These are phyloP conservation scores for Episyrphus balteatus DNA, from an alignment of 1,140 invertebrate genomes.

Conservation along the genomic window DNA sequence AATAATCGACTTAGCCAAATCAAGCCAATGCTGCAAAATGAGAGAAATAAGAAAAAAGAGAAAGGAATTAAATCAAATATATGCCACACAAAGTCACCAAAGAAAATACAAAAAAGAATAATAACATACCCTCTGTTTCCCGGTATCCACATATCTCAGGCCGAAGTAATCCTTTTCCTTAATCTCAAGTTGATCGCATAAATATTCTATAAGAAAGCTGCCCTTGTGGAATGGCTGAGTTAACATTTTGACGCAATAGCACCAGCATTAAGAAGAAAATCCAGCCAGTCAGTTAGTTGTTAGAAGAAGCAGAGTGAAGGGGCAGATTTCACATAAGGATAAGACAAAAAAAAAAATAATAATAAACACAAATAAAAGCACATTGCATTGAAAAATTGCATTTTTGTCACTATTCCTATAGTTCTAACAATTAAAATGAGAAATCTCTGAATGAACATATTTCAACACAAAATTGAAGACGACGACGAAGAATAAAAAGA, in stretches of 20 bases:
- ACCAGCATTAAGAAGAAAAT: background rate
- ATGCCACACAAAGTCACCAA: conserved; percentile 49
- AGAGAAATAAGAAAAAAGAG: background rate
- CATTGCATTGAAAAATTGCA: no score
- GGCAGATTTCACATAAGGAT: no score
- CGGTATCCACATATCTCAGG: conserved; percentile 82
- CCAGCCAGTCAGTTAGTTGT: background rate
- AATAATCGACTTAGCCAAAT: conserved; percentile 81
- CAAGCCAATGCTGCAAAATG: conserved; percentile 82
- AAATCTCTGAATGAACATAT: background rate
- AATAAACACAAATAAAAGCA: no score
- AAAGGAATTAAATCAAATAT: background rate
- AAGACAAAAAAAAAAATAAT: background rate
- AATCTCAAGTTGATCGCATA: conserved; percentile 86
- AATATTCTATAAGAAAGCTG: conserved; percentile 83
- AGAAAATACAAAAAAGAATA: background rate
- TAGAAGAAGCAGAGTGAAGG: no score
- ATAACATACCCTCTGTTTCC: conserved; percentile 75
- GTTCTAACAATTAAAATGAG: background rate
- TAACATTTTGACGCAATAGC: background rate
- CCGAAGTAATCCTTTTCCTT: conserved; percentile 97
- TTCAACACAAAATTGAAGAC: background rate
- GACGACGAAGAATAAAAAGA: no score
- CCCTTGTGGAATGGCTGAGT: conserved; percentile 87
- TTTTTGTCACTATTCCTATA: background rate